Evolutionary conservation across 1,140 invertebrate genomes (phyloP).

Genomic region (Epicauta chinensis): DNA sequence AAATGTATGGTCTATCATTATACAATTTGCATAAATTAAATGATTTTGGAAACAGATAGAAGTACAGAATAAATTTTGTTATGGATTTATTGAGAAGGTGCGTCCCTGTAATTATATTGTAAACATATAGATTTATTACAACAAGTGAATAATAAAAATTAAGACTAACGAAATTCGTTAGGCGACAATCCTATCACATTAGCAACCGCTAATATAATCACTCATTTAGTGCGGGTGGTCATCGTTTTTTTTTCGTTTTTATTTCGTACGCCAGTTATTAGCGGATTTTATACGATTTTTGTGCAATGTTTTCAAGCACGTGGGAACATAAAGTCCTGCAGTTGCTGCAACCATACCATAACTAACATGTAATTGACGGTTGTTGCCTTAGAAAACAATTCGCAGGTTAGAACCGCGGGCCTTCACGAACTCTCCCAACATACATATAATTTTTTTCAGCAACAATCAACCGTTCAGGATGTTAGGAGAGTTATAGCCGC

Average conservation of each 20-base stretch:
- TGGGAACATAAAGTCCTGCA: not conserved
- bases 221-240: not conserved
- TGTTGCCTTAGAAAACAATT: slow-evolving; percentile 4
- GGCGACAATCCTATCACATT: too few species aligned
- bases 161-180: too few species aligned
- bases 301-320: not conserved
- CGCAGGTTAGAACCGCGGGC: slow-evolving; percentile 8
- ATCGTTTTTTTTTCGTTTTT: not conserved
- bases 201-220: too few species aligned
- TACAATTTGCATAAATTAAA: slow-evolving; percentile 20
- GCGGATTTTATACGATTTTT: too few species aligned
- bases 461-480: too few species aligned
- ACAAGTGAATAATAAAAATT: too few species aligned
- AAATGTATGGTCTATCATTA: slow-evolving; percentile 15
- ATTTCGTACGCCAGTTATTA: too few species aligned
- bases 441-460: not conserved
- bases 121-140: too few species aligned
- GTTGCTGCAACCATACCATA: not conserved
- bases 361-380: slow-evolving; percentile 7
- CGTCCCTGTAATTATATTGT: not conserved
- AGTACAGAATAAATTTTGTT: slow-evolving; percentile 11
- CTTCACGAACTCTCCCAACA: not conserved
- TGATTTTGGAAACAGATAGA: slow-evolving; percentile 17
- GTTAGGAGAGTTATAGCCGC: too few species aligned
- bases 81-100: not conserved